phyloP scores from a whole-genome alignment of 2,888 invertebrate genomes.

The Hyalella azteca region DNA sequence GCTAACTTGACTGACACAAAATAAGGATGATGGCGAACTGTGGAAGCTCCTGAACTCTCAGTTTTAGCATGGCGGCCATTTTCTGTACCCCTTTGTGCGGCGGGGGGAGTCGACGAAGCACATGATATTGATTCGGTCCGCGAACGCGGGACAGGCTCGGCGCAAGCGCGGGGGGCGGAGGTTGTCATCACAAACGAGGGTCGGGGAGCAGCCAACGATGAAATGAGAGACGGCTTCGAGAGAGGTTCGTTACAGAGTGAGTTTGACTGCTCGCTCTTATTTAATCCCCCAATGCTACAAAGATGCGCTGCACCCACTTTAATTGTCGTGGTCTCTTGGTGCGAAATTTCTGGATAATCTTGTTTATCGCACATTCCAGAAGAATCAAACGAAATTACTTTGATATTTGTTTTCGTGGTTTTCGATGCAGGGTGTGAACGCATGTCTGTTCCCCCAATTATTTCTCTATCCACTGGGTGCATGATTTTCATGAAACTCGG shows the following conservation, averaged over 20 bases:
- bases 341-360: too few relatives aligned
- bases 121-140: constrained; percentile 15
- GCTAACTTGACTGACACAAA: background rate
- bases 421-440: too few relatives aligned
- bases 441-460: too few relatives aligned
- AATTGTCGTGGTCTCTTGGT: too few relatives aligned
- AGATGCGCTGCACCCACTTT: background rate
- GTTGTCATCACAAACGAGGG: background rate
- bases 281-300: background rate
- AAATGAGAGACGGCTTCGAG: background rate
- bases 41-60: background rate
- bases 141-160: background rate
- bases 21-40: background rate
- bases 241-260: background rate
- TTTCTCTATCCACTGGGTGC: too few relatives aligned
- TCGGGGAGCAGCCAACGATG: background rate
- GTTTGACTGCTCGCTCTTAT: background rate
- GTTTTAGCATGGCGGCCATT: constrained; percentile 3
- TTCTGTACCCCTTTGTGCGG: background rate
- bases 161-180: too few relatives aligned
- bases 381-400: too few relatives aligned
- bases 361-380: too few relatives aligned
- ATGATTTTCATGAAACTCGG: too few relatives aligned
- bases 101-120: background rate
- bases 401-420: too few relatives aligned